phyloP scores from a whole-genome alignment of 1,140 invertebrate species.

The Cydia pomonella region DNA sequence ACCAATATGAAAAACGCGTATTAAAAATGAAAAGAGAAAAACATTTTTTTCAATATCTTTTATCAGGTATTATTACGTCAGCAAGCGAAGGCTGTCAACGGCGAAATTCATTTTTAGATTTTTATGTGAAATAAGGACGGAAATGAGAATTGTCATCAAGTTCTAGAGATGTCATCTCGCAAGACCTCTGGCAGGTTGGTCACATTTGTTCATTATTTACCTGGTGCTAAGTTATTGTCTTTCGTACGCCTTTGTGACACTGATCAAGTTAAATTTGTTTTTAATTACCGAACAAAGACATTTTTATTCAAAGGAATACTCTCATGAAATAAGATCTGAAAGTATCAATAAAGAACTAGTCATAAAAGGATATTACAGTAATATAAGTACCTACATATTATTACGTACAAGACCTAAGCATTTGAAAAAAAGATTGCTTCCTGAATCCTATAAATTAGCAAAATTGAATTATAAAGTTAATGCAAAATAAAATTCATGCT shows the following conservation, averaged over 20 bases:
- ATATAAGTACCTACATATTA: no score
- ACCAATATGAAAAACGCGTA: slow-evolving; percentile 1
- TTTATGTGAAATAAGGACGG: slow-evolving; percentile 40
- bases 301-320: no score
- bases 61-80: slow-evolving; percentile 31
- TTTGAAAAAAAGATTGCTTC: no score
- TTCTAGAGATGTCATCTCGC: slow-evolving; percentile 34
- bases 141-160: slow-evolving; percentile 44
- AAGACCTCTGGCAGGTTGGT: background rate
- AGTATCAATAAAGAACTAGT: no score
- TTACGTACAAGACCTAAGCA: no score
- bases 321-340: no score
- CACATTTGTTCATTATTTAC: slow-evolving; percentile 14
- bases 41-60: slow-evolving; percentile 32
- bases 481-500: background rate
- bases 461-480: no score
- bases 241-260: background rate
- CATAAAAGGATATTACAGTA: no score
- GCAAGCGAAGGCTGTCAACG: slow-evolving; percentile 34
- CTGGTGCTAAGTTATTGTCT: slow-evolving; percentile 21
- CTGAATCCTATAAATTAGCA: no score
- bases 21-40: slow-evolving; percentile 25
- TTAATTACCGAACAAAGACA: no score
- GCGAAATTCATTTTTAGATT: slow-evolving; percentile 37
- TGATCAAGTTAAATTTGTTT: slow-evolving; percentile 1